Base-by-base conservation (phyloP, 1,140 invertebrate genomes). In the Orussus abietinus region DNA sequence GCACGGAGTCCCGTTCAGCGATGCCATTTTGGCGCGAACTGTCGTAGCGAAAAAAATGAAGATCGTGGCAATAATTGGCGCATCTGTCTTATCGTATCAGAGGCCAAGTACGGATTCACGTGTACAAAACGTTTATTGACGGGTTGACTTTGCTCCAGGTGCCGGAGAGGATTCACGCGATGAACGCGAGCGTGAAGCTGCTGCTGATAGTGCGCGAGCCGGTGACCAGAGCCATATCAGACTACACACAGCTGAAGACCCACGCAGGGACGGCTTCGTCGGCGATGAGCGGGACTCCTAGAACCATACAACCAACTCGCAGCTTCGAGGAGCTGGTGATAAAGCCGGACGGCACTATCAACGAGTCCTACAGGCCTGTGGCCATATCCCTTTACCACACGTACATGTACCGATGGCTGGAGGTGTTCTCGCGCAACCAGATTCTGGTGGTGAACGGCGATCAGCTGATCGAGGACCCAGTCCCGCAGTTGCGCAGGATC, bases 371-470 rank as follows among this genome's bases (percentile, higher is more conserved):
- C 71, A 77, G 80, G 45, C 84, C 84, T 12, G 80, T 90, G 39
- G 81, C 88, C 26, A 89, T 92, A 55, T 90, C 87, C 15, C 77
- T 92, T 51, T 93, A 93, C 63, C 87, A 92, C 66, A 79, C 84
- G 29, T 91, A 88, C 69, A 79, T 91, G 58, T 76, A 81, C 51
- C 80, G 87, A 39, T 92, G 89, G 89, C 74, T 91, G 30, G 86
- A 90, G 68, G 84, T 86, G 38, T 98, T 98, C 74, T 83, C 90
- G 1, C 75, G 88, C 5, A 81, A 88, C 30, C 93, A 97, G 64
- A 85, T 98, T 28, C 82, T 96, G 42, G 83, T 99, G 31, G 93
- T 98, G 26, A 95, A 94, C 69, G 95, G 95, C 1, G 94, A 98
- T 75, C 81, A 85, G 41, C 79, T 98, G n/a, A 95, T 98, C 50